Percentiles rank a stretch among this genome's conserved stretches.
These are phyloP conservation scores for Ormyrus labotus DNA, from an alignment of 2,888 invertebrate genomes.

Conservation along the genomic window DNA sequence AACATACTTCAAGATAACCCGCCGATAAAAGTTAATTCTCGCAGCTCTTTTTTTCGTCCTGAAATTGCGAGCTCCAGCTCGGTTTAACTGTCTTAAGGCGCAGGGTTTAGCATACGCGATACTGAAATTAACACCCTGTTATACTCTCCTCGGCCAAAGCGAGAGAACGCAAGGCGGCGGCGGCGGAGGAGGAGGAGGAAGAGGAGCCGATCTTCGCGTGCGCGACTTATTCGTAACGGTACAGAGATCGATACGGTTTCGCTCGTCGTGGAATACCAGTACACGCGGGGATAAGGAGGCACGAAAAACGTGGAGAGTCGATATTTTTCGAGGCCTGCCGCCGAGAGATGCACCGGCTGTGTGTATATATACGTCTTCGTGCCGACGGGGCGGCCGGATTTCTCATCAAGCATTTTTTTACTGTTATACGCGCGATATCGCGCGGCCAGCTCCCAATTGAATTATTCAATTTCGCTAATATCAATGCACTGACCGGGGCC, in stretches of 20 bases:
- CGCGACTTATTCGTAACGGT: slow-evolving; percentile 54
- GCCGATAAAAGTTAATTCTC: not conserved
- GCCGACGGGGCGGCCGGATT: not conserved
- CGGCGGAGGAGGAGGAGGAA: slow-evolving; percentile 7
- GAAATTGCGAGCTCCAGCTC: slow-evolving; percentile 54
- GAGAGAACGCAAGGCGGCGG: not conserved
- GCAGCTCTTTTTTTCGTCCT: not conserved
- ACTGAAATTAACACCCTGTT: slow-evolving; percentile 61
- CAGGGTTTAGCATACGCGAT: slow-evolving; percentile 60
- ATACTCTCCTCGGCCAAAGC: not conserved
- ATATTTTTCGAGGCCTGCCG: slow-evolving; percentile 14
- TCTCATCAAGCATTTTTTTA: slow-evolving; percentile 48
- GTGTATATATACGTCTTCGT: not conserved
- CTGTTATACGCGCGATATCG: slow-evolving; percentile 37
- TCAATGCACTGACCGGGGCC: not conserved
- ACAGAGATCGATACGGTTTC: slow-evolving; percentile 52
- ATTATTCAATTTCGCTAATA: slow-evolving; percentile 39
- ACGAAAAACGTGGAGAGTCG: slow-evolving; percentile 43
- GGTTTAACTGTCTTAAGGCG: slow-evolving; percentile 32
- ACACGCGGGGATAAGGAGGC: slow-evolving; percentile 17
- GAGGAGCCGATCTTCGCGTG: slow-evolving; percentile 48
- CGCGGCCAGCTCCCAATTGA: slow-evolving; percentile 15
- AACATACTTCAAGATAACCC: not conserved
- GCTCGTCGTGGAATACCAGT: slow-evolving; percentile 19
- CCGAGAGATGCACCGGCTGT: not conserved